These are phyloP conservation scores for Cantharis flavilabris DNA, from an alignment of 2,888 invertebrate genomes.

Conservation along the genomic window DNA sequence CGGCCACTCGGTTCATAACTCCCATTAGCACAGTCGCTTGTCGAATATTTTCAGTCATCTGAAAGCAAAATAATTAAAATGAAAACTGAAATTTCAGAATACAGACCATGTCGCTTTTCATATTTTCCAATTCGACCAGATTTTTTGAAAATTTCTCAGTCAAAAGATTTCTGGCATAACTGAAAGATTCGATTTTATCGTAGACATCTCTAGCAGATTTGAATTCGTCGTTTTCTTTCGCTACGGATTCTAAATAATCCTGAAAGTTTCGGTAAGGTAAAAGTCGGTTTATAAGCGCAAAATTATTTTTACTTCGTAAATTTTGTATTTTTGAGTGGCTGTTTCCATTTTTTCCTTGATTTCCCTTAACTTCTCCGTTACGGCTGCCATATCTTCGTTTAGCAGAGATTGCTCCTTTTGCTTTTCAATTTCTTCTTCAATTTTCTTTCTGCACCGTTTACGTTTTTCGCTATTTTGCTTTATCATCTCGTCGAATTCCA, in stretches of 20 bases:
- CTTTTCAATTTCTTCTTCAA: neutral
- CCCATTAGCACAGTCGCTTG: conserved; percentile 11
- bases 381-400: neutral
- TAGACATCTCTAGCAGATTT: conserved; percentile 6
- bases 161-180: conserved; percentile 4
- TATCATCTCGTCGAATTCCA: conserved; percentile 18
- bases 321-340: neutral
- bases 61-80: neutral
- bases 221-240: conserved; percentile 4
- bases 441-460: conserved; percentile 1
- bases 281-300: neutral
- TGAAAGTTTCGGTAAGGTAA: neutral
- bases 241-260: conserved; percentile 13
- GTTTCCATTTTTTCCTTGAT: conserved; percentile 8
- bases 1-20: conserved; percentile 7
- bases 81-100: neutral
- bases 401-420: neutral
- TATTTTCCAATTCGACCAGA: neutral
- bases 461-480: conserved; percentile 5
- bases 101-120: conserved; percentile 7
- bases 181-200: conserved; percentile 10
- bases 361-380: neutral
- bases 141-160: neutral
- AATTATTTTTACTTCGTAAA: conserved; percentile 2
- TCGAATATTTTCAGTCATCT: neutral